A percentile compares a stretch with the other conserved stretches of the same genome.
phyloP scores from a whole-genome alignment of 1,140 invertebrate species.

The Maniola jurtina region DNA sequence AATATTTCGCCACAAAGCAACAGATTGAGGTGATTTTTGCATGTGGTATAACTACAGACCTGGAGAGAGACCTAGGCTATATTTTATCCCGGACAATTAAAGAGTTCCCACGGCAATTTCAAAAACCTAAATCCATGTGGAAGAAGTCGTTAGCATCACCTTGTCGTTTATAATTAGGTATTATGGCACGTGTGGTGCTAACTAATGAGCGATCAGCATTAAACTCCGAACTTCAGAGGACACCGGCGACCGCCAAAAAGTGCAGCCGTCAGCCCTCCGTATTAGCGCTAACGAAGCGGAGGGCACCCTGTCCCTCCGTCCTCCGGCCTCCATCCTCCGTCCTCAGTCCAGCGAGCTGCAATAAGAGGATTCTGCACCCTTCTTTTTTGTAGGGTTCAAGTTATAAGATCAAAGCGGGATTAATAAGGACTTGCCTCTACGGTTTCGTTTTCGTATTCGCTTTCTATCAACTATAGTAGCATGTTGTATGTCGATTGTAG shows the following conservation, averaged over 20 bases:
- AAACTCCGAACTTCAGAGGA: slow-evolving; percentile 41
- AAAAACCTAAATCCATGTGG: no score
- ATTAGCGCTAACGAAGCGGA: slow-evolving; percentile 63
- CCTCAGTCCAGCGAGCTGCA: slow-evolving; percentile 66
- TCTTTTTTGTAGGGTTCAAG: slow-evolving; percentile 37
- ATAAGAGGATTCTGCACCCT: slow-evolving; percentile 75
- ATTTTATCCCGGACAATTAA: no score
- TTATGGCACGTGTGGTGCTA: background rate
- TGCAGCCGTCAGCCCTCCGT: slow-evolving; percentile 65
- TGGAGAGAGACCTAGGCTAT: no score
- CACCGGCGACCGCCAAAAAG: slow-evolving; percentile 52
- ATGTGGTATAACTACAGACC: no score
- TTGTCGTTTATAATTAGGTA: no score
- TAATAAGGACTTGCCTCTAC: background rate
- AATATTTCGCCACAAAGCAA: no score
- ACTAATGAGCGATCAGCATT: background rate
- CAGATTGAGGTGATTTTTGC: no score
- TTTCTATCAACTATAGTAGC: no score
- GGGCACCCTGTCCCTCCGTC: slow-evolving; percentile 39
- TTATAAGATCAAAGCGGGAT: slow-evolving; percentile 19
- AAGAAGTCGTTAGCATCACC: no score
- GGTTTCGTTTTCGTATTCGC: no score
- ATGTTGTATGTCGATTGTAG: no score
- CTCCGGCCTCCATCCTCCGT: slow-evolving; percentile 38
- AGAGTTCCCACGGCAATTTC: no score